Percentiles rank a stretch among this genome's conserved stretches.
Evolutionary conservation across 2,888 invertebrate species (phyloP).

Genomic region (Mimachlamys varia): DNA sequence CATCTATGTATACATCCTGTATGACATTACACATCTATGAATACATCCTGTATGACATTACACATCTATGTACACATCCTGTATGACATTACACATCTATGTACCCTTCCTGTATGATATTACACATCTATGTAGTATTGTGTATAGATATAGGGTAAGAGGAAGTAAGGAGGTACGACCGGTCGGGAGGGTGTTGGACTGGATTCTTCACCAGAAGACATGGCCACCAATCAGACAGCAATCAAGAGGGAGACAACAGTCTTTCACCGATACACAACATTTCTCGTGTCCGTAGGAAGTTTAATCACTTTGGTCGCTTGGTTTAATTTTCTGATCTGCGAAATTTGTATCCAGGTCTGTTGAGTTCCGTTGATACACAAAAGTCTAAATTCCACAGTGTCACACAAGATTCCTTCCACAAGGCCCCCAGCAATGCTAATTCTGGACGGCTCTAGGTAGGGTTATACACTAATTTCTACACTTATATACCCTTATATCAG

Average conservation of each 20-base stretch:
- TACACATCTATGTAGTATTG: no score
- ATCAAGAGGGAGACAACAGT: not conserved
- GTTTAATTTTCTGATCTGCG: no score
- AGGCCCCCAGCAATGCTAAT: slow-evolving; percentile 25
- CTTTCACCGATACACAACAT: not conserved
- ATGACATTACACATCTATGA: no score
- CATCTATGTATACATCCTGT: no score
- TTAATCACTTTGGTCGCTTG: not conserved
- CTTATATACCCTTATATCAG: not conserved
- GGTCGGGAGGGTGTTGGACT: not conserved
- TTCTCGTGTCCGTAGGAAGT: not conserved
- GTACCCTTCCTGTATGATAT: no score
- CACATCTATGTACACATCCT: no score
- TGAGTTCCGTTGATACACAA: not conserved
- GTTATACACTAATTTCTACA: not conserved
- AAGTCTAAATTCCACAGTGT: not conserved
- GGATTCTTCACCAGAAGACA: not conserved
- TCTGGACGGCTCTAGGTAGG: not conserved
- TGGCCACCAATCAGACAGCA: not conserved
- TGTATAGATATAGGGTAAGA: not conserved
- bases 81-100: no score
- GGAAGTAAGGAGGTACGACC: not conserved
- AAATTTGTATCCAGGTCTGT: not conserved
- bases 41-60: no score
- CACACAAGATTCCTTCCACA: not conserved